Evolutionary conservation across 2,888 invertebrate species (phyloP).

Genomic region (Esperia sulphurella): DNA sequence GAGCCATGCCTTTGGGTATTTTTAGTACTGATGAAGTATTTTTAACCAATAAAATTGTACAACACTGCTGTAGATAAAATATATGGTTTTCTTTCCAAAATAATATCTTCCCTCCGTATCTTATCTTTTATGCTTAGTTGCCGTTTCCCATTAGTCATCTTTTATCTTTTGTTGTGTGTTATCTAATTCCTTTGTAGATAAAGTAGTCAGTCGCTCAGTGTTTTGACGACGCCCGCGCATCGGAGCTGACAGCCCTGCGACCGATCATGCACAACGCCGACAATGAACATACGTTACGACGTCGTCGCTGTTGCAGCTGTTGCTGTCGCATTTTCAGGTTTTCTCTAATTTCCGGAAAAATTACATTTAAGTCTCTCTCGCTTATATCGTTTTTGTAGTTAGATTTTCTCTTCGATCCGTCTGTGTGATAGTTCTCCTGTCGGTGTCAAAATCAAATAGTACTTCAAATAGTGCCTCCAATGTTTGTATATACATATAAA

Average conservation of each 20-base stretch:
- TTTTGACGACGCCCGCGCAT: conserved; percentile 18
- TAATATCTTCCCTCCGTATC: conserved; percentile 29
- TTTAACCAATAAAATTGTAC: neutral
- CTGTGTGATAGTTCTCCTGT: too few species aligned
- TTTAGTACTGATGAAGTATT: too few species aligned
- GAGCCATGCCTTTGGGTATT: too few species aligned
- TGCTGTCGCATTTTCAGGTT: conserved; percentile 23
- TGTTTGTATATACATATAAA: too few species aligned
- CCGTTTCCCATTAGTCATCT: conserved; percentile 50
- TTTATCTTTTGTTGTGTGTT: conserved; percentile 51
- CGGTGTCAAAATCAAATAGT: too few species aligned
- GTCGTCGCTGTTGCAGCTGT: conserved; percentile 9
- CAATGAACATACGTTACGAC: neutral
- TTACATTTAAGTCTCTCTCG: too few species aligned
- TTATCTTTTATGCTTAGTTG: conserved; percentile 20
- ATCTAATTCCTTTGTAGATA: conserved; percentile 46
- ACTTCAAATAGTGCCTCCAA: too few species aligned
- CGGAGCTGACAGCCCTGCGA: neutral
- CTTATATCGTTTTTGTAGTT: too few species aligned
- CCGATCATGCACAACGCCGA: neutral
- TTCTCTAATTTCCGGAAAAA: neutral
- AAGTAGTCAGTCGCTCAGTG: conserved; percentile 15
- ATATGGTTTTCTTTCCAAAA: conserved; percentile 22
- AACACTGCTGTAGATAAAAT: neutral
- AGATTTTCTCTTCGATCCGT: too few species aligned